These are phyloP conservation scores for Drosophila sp. DNA, from an alignment of 1,140 invertebrate species.

Conservation along the genomic window DNA sequence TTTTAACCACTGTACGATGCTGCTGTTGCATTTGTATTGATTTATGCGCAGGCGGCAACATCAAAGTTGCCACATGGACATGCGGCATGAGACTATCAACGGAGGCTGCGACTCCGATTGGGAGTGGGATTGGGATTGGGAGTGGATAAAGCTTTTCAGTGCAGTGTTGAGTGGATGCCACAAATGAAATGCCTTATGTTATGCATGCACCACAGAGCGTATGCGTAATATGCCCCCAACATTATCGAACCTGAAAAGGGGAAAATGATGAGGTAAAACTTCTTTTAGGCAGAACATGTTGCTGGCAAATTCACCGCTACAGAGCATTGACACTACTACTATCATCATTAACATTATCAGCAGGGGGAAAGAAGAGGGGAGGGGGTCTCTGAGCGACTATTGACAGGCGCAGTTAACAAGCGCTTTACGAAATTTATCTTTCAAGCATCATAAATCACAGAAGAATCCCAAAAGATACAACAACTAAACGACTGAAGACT, in stretches of 20 bases:
- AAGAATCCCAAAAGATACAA: conserved; percentile 31
- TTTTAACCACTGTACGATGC: too few relatives aligned
- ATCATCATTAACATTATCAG: conserved; percentile 52
- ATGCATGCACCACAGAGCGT: conserved; percentile 42
- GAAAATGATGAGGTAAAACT: background rate
- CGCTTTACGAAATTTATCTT: conserved; percentile 76
- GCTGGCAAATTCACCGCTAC: conserved; percentile 62
- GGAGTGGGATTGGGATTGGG: conserved; percentile 17
- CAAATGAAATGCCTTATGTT: conserved; percentile 29
- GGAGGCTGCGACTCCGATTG: conserved; percentile 8
- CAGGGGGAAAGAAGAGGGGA: background rate
- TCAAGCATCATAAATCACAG: conserved; percentile 81
- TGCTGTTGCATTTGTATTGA: conserved; percentile 63
- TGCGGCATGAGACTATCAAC: conserved; percentile 32
- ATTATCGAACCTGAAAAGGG: background rate
- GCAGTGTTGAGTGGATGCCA: conserved; percentile 8
- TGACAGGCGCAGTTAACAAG: conserved; percentile 76
- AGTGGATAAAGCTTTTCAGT: background rate
- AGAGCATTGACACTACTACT: conserved; percentile 80
- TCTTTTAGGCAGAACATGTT: background rate
- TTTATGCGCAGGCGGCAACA: conserved; percentile 70
- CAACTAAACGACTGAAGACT: conserved; percentile 27
- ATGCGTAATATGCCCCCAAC: conserved; percentile 61
- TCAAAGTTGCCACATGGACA: conserved; percentile 56
- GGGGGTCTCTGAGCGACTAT: conserved; percentile 56